Base-by-base conservation (phyloP, 2,888 invertebrate species). In the Cyrtodaria siliqua region DNA sequence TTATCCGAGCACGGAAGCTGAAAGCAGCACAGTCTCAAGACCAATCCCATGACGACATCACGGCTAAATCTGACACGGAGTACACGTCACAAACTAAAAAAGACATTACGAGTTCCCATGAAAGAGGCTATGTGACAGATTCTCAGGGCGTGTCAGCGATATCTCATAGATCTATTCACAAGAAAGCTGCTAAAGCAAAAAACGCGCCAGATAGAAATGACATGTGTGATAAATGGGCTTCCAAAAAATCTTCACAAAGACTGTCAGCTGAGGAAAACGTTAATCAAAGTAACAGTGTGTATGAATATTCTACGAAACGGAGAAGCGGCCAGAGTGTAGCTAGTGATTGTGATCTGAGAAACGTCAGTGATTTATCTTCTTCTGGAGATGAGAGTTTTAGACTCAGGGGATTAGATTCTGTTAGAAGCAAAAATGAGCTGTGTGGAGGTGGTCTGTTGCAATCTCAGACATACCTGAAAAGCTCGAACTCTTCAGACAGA, bases 31-130 rank as follows among this genome's bases (percentile, higher is more conserved):
- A 18, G 14, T 26, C 59, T 26, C 26, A 40, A 24, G 26, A 38
- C 24, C 40, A 38, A 9, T 18, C 3, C 4, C 4, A 16, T 44
- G 44, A 44, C 16, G 20, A 24, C 14, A 52, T 18, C 9, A 20
- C 16, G 26, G 47, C 69, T 6, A 66, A 60, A 61, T 73, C 73
- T n/a, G 73, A 73, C 24, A 50, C 56, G 12, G 73, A 73, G 52
- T 49, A 38, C 6, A 23, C 12, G 8, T 44, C 4, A 9, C 20
- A 16, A 16, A 33, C 33, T 33, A 33, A 12, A 33, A 18, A 16
- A 18, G 44, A 44, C 20, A 24, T 14, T 12, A 8, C 16, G 29
- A 20, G n/a, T 9, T 1, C 6, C 6, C 4, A 50, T 6, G 66
- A 70, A 14, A 55, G 44, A 29, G 70, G 61, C 0, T 59, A 67